Evolutionary conservation across 2,113 vertebrate species (phyloP).

Genomic region (Uria lomvia): DNA sequence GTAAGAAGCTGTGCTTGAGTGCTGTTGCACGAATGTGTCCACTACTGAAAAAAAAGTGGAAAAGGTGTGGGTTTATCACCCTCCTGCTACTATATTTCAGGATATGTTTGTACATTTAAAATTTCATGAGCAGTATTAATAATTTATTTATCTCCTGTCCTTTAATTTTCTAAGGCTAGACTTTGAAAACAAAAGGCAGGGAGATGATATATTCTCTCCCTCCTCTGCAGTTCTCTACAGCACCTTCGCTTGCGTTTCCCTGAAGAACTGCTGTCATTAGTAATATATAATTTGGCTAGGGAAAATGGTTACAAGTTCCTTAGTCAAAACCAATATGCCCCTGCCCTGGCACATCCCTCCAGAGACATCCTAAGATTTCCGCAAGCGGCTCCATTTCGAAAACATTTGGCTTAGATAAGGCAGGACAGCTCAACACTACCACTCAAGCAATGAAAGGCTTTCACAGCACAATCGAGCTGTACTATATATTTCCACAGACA

Average conservation of each 20-base stretch:
- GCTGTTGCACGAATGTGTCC: slow-evolving; percentile 9
- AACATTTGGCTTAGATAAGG: not conserved
- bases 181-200: slow-evolving; percentile 24
- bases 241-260: not conserved
- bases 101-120: slow-evolving; percentile 47
- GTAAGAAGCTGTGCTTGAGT: slow-evolving; percentile 46
- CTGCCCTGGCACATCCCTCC: not conserved
- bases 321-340: slow-evolving; percentile 5
- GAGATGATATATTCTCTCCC: not conserved
- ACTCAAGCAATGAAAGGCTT: not conserved
- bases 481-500: not conserved
- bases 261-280: slow-evolving; percentile 17
- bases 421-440: not conserved
- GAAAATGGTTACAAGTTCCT: slow-evolving; percentile 16
- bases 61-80: slow-evolving; percentile 35
- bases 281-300: not conserved
- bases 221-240: not conserved
- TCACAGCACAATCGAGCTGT: not conserved
- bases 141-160: slow-evolving; percentile 45
- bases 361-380: not conserved
- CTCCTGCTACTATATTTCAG: slow-evolving; percentile 51
- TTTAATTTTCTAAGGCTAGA: slow-evolving; percentile 63
- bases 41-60: not conserved
- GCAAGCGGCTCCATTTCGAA: not conserved
- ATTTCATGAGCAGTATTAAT: slow-evolving; percentile 53